Percentiles rank a stretch among this genome's conserved stretches.
Conservation (phyloP, 2,797 vertebrate genomes). For the Cryptoprocta ferox region DNA sequence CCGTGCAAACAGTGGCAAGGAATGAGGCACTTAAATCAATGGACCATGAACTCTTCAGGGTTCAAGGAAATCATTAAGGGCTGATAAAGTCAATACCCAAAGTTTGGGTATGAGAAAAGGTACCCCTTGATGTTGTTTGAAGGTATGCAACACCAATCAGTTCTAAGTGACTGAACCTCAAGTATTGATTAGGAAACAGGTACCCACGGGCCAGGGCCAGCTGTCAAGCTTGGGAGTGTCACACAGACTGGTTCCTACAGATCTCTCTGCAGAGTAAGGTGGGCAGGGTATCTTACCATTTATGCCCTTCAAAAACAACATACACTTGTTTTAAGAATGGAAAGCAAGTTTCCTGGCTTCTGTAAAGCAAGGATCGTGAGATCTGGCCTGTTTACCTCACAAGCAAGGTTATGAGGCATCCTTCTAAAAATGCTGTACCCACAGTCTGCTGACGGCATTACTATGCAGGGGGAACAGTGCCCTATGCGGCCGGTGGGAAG, state of each 20-base stretch:
- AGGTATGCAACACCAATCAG: conserved; percentile 27
- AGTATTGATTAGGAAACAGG: conserved; percentile 5
- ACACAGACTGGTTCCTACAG: neutral
- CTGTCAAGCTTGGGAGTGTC: neutral
- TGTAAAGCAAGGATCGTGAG: neutral
- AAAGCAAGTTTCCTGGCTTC: neutral
- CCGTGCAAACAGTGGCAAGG: conserved; percentile 48
- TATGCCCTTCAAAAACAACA: neutral
- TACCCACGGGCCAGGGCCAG: neutral
- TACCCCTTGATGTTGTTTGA: neutral
- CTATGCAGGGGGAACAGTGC: neutral
- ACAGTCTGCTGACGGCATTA: neutral
- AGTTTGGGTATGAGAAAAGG: conserved; percentile 9
- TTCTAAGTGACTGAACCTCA: conserved; percentile 37
- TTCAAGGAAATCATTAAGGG: conserved; percentile 68
- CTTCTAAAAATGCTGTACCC: neutral
- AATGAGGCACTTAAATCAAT: conserved; percentile 62
- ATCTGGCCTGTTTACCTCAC: neutral
- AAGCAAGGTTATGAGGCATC: neutral
- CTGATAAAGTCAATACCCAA: conserved; percentile 38
- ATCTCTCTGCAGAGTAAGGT: neutral
- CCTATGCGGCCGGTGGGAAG: neutral
- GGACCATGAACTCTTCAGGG: conserved; percentile 45
- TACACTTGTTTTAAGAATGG: neutral
- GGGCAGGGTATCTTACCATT: neutral